phyloP scores from a whole-genome alignment of 2,888 invertebrate species.

The Desoria tigrina region DNA sequence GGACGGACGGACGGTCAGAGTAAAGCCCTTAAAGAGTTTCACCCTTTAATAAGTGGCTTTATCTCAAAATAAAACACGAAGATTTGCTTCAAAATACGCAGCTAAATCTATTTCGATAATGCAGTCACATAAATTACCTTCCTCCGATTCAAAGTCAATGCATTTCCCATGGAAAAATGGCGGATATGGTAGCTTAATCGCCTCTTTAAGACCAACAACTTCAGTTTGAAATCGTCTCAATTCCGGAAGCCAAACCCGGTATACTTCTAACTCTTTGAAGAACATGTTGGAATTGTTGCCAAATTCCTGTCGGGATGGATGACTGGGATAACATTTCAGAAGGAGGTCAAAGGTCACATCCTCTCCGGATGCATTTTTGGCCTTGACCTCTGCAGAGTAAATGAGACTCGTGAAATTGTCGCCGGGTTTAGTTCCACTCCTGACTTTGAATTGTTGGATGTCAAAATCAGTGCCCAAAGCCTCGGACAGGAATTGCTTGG shows the following conservation, averaged over 20 bases:
- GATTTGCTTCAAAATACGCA: too few relatives aligned
- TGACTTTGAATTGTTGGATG: conserved; percentile 11
- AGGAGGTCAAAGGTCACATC: conserved; percentile 15
- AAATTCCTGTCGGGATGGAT: conserved; percentile 20
- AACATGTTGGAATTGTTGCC: too few relatives aligned
- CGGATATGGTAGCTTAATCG: too few relatives aligned
- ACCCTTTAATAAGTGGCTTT: too few relatives aligned
- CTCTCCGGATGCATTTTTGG: not conserved
- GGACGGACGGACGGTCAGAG: too few relatives aligned
- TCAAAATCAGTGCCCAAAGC: not conserved
- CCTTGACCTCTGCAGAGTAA: conserved; percentile 16
- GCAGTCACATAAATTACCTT: too few relatives aligned
- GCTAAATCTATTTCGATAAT: too few relatives aligned
- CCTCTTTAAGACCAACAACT: too few relatives aligned
- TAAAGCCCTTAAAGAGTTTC: too few relatives aligned
- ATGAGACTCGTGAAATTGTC: conserved; percentile 29
- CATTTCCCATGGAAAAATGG: not conserved
- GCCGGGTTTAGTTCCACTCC: conserved; percentile 19
- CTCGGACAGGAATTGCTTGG: too few relatives aligned
- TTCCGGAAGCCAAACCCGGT: conserved; percentile 5
- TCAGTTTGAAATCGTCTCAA: not conserved
- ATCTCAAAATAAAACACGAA: too few relatives aligned
- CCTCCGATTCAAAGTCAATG: not conserved
- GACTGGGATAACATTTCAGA: conserved; percentile 30
- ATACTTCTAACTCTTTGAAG: conserved; percentile 4